Evolutionary conservation across 2,888 invertebrate species (phyloP), one percentile per base, ranked within the genome.

Genomic region (Spilosoma lubricipeda): DNA sequence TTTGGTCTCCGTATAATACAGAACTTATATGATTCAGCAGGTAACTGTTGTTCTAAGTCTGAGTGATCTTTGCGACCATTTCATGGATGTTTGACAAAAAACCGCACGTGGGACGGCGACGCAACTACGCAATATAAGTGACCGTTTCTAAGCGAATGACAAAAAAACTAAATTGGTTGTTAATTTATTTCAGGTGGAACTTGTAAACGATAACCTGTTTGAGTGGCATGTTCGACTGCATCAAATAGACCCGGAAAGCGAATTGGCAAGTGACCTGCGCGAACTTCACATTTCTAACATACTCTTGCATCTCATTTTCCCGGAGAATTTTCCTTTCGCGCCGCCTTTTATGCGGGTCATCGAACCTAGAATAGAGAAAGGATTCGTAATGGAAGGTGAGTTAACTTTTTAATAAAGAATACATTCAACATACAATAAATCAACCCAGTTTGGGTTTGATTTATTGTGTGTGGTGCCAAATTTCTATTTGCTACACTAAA

Each of bases 241-340:
- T 90, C 97, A 97, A 89, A 97, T 98, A 85, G 98, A 98, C 94
- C 97, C 97, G 2, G 98, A 98, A 89, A 98, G 98, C 89, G 98
- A 98, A 82, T 95, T 98, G 84, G 97, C 98, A n/a, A 96, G 96
- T 71, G 98, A 98, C 91, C 97, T 98, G 97, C 96, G 96, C 74
- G 98, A 98, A 90, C 93, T 98, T 79, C 97, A 97, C 86, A 96
- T 98, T 80, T 95, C 97, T 30, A 96, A 97, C 91, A 98, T 98
- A 86, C 95, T 98, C 81, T 96, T 98, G 83, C 98, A 98, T 91
- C 95, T 98, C 84, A 96, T 97, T 81, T 98, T 98, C 93, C 98
- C 98, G 27, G 98, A 98, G 88, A 98, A 98, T 90, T 98, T 98
- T 88, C 98, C 98, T 65, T 98, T 98, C 89, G 98, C 98, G 64